These are phyloP conservation scores for Entelurus aequoreus DNA, from an alignment of 2,113 vertebrate genomes.

Conservation along the genomic window DNA sequence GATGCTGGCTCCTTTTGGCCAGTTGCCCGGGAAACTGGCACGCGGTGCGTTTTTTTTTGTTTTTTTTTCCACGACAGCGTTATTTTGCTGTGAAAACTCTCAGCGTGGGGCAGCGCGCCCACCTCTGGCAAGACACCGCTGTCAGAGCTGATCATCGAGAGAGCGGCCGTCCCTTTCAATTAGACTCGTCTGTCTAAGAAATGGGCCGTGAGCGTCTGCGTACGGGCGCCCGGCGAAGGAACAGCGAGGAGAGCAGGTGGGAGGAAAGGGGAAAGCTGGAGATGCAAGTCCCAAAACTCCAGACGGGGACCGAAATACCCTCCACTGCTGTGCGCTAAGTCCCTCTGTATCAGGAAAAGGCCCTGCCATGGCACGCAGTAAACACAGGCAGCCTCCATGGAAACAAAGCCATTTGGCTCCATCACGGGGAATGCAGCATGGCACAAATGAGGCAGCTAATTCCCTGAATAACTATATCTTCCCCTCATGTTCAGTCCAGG, in stretches of 20 bases:
- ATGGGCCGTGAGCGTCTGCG: slow-evolving; percentile 53
- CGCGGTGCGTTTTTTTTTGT: slow-evolving; percentile 59
- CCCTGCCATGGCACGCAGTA: slow-evolving; percentile 58
- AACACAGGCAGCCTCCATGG: slow-evolving; percentile 63
- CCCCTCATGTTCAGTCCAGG: slow-evolving; percentile 50
- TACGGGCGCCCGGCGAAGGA: slow-evolving; percentile 51
- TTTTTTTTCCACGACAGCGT: slow-evolving; percentile 34
- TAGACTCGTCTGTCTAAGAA: slow-evolving; percentile 67
- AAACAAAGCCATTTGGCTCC: slow-evolving; percentile 62
- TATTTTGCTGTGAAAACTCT: slow-evolving; percentile 67
- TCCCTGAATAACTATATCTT: slow-evolving; percentile 63
- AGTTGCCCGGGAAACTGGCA: slow-evolving; percentile 58
- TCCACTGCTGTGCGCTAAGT: slow-evolving; percentile 61
- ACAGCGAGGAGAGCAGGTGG: slow-evolving; percentile 67
- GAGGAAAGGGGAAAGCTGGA: slow-evolving; percentile 50
- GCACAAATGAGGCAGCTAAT: slow-evolving; percentile 68
- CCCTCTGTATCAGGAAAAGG: slow-evolving; percentile 55
- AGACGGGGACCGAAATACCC: slow-evolving; percentile 64
- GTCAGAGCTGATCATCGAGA: slow-evolving; percentile 67
- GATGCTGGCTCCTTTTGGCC: slow-evolving; percentile 64
- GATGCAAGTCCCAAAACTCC: slow-evolving; percentile 66
- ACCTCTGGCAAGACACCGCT: slow-evolving; percentile 70
- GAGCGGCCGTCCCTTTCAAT: slow-evolving; percentile 75
- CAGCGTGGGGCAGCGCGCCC: slow-evolving; percentile 66
- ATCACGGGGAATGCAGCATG: slow-evolving; percentile 54